phyloP scores from a whole-genome alignment of 2,113 vertebrate species.

The Antechinus stuartii region DNA sequence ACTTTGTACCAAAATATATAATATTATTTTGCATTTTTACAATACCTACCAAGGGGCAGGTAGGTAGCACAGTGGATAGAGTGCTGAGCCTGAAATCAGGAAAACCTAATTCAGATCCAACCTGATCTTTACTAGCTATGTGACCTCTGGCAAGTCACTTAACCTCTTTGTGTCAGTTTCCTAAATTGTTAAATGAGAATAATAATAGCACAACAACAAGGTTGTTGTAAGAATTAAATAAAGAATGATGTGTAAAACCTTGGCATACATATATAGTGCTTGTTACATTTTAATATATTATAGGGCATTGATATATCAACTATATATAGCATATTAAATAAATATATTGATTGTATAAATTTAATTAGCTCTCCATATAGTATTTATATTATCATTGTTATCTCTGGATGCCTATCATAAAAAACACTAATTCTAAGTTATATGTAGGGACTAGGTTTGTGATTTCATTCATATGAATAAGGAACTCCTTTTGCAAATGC shows the following conservation, averaged over 20 bases:
- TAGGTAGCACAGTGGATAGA: no score
- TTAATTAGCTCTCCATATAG: not conserved
- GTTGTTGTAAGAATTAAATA: not conserved
- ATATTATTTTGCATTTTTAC: constrained; percentile 40
- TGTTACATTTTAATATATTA: not conserved
- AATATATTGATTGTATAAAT: no score
- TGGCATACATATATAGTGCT: not conserved
- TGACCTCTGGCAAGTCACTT: no score
- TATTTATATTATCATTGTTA: not conserved
- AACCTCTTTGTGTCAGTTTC: not conserved
- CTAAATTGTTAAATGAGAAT: not conserved
- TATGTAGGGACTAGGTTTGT: not conserved
- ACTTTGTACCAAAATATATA: constrained; percentile 25
- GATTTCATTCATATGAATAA: not conserved
- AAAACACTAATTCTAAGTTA: constrained; percentile 32
- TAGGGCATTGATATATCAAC: not conserved
- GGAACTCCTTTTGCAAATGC: not conserved
- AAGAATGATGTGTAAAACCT: not conserved
- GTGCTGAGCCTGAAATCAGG: no score
- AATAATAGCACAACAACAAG: not conserved
- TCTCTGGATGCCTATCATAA: constrained; percentile 43
- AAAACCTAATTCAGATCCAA: no score
- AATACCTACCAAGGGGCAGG: not conserved
- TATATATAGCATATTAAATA: no score
- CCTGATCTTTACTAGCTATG: no score